These are phyloP conservation scores for Meloidogyne chitwoodi DNA, from an alignment of 1,140 invertebrate genomes.

Conservation along the genomic window DNA sequence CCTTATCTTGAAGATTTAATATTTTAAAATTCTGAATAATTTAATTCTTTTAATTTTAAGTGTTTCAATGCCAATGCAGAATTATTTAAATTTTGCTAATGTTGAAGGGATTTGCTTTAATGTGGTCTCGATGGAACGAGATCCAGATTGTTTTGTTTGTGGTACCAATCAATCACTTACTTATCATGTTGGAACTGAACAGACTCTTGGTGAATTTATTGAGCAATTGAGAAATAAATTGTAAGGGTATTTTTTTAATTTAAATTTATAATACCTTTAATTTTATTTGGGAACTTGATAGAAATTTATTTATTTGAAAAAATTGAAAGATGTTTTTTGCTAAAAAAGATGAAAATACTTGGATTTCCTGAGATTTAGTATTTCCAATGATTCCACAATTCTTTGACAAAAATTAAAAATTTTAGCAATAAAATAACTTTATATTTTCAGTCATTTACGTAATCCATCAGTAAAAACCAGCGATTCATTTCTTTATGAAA, in stretches of 20 bases:
- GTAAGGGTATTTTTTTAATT: constrained; percentile 34
- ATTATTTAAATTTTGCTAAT: constrained; percentile 96
- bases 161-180: constrained; percentile 22
- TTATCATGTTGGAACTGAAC: constrained; percentile 16
- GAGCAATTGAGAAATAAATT: constrained; percentile 33
- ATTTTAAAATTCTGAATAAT: no score
- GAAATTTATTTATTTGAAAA: no score
- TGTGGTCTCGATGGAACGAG: constrained; percentile 83
- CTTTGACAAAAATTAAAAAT: no score
- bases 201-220: constrained; percentile 33
- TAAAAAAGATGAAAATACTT: no score
- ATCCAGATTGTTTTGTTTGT: constrained; percentile 61
- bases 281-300: no score
- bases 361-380: no score
- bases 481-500: constrained; percentile 36
- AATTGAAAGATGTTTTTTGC: no score
- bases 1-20: no score
- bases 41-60: constrained; percentile 61
- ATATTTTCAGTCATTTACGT: constrained; percentile 41
- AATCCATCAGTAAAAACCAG: constrained; percentile 43
- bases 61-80: constrained; percentile 81
- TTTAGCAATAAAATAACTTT: no score
- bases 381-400: not conserved
- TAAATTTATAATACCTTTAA: no score
- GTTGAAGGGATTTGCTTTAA: constrained; percentile 92